Conservation (phyloP, 1,140 invertebrate species). For the Temnothorax curvispinosus region DNA sequence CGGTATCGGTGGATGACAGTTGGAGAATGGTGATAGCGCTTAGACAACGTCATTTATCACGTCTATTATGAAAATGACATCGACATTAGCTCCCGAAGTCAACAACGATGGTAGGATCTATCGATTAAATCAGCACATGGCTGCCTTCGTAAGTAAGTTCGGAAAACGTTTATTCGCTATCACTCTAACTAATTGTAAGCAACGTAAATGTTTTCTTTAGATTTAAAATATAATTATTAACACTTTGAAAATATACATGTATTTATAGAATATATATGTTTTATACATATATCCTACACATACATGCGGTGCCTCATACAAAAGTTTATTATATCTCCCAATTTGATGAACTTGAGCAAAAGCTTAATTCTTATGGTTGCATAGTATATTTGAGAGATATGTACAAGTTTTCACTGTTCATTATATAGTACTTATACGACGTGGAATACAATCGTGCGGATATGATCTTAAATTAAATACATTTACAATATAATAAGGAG, state of each 20-base stretch:
- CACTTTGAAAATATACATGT: too few species aligned
- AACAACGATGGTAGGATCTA: slow-evolving; percentile 13
- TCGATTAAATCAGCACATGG: slow-evolving; percentile 80
- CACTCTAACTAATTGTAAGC: neutral
- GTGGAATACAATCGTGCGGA: neutral
- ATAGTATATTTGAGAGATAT: neutral
- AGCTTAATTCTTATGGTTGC: neutral
- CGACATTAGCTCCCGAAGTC: slow-evolving; percentile 37
- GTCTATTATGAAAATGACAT: slow-evolving; percentile 57
- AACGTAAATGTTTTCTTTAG: neutral
- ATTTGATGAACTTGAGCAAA: neutral
- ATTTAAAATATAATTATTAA: neutral
- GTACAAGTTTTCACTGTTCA: neutral
- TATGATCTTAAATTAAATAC: too few species aligned
- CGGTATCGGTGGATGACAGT: neutral
- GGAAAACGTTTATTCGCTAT: neutral
- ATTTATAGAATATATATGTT: too few species aligned
- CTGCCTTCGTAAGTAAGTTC: slow-evolving; percentile 77
- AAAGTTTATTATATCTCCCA: neutral
- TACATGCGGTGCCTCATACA: neutral
- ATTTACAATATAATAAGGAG: too few species aligned
- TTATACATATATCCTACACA: too few species aligned
- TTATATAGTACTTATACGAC: neutral
- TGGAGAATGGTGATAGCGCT: slow-evolving; percentile 8
- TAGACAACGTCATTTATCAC: slow-evolving; percentile 21